Conservation (phyloP, 1,140 invertebrate genomes). For the Nephila pilipes region DNA sequence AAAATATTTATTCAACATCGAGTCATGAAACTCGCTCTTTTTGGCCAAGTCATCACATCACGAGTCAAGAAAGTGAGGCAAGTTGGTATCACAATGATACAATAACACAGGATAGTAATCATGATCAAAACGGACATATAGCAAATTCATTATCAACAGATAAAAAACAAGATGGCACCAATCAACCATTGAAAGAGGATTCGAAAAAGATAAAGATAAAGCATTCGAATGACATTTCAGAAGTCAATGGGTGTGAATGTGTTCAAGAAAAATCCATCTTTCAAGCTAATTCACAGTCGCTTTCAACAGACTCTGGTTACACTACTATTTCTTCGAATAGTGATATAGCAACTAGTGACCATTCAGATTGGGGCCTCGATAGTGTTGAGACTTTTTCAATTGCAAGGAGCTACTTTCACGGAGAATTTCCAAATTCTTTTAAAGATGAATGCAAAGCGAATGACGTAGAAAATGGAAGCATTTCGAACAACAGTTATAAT, state of each 20-base stretch:
- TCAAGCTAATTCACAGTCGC: neutral
- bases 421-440: neutral
- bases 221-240: neutral
- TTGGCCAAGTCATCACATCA: neutral
- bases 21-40: neutral
- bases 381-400: neutral
- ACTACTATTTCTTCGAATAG: neutral
- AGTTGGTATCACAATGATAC: neutral
- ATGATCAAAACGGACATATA: neutral
- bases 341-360: neutral
- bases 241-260: neutral
- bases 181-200: neutral
- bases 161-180: neutral
- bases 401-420: neutral
- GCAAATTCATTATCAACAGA: neutral
- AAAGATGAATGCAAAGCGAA: neutral
- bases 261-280: neutral
- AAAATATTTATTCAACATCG: neutral
- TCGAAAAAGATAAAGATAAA: neutral
- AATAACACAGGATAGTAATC: neutral
- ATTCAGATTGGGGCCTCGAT: neutral
- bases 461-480: neutral
- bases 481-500: neutral
- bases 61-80: neutral
- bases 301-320: neutral